Percentiles rank a stretch among this genome's conserved stretches.
Conservation (phyloP, 1,140 invertebrate species). For the Arctopsyche grandis region DNA sequence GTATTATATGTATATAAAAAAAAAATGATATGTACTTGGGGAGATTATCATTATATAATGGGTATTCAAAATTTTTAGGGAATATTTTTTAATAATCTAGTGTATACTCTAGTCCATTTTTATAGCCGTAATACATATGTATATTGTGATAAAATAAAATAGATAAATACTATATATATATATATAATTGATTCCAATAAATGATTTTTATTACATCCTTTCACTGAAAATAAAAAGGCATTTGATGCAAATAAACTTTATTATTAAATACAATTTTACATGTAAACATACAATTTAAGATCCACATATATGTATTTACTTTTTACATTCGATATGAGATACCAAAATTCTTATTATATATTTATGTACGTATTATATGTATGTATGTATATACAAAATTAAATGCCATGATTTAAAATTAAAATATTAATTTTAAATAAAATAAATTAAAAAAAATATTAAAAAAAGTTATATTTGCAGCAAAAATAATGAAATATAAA, state of each 20-base stretch:
- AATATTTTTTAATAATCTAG: background rate
- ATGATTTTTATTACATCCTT: no score
- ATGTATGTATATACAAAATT: background rate
- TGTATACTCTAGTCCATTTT: background rate
- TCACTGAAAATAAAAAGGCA: background rate
- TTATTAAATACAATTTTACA: constrained; percentile 4
- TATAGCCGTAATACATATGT: no score
- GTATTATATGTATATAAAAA: background rate
- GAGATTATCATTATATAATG: no score
- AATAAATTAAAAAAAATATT: no score
- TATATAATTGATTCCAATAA: no score
- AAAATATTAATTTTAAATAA: no score
- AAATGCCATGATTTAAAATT: background rate
- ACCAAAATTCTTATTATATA: background rate
- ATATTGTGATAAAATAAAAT: no score
- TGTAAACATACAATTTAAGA: background rate
- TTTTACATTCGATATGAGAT: background rate
- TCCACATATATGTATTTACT: background rate
- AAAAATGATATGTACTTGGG: no score
- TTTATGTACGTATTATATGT: background rate
- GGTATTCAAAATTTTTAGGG: no score
- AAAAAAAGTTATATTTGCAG: no score
- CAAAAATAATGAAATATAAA: no score
- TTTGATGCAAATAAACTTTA: background rate
- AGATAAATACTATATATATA: no score